These are phyloP conservation scores for Neoarius graeffei DNA, from an alignment of 2,113 vertebrate genomes.

Conservation along the genomic window DNA sequence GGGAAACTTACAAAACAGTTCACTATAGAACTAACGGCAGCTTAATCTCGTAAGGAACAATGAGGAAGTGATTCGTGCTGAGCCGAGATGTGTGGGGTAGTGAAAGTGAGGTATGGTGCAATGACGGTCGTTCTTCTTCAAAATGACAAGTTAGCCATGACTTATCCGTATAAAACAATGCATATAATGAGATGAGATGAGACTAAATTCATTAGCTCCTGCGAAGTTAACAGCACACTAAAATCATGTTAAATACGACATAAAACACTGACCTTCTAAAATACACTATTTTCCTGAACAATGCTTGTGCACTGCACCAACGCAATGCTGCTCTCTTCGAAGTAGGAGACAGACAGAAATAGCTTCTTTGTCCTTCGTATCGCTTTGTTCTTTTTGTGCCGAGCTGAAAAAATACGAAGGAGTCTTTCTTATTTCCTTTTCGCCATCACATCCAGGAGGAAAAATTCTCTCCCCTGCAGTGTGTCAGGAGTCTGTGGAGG, in stretches of 20 bases:
- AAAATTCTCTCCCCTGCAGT: constrained; percentile 6
- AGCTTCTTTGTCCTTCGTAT: neutral
- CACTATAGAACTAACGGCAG: no score
- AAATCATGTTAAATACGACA: constrained; percentile 18
- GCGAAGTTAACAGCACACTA: constrained; percentile 5
- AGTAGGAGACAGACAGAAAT: neutral
- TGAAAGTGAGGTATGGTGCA: neutral
- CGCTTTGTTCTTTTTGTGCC: neutral
- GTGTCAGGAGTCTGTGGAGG: neutral
- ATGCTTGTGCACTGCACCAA: neutral
- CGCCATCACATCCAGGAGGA: constrained; percentile 5
- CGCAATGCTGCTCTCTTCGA: neutral
- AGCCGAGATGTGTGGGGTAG: neutral
- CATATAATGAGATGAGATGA: no score
- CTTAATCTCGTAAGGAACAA: neutral
- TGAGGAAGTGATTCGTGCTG: constrained; percentile 12
- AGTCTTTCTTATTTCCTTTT: neutral
- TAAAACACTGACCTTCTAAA: neutral
- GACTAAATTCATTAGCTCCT: neutral
- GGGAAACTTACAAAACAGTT: neutral
- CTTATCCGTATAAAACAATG: constrained; percentile 12
- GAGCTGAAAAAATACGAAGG: neutral
- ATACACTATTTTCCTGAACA: neutral
- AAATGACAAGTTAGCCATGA: neutral
- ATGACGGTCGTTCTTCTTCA: neutral